Conservation (phyloP, 35 echinoderm and acorn worm species). For the Holothuria glaberrima region DNA sequence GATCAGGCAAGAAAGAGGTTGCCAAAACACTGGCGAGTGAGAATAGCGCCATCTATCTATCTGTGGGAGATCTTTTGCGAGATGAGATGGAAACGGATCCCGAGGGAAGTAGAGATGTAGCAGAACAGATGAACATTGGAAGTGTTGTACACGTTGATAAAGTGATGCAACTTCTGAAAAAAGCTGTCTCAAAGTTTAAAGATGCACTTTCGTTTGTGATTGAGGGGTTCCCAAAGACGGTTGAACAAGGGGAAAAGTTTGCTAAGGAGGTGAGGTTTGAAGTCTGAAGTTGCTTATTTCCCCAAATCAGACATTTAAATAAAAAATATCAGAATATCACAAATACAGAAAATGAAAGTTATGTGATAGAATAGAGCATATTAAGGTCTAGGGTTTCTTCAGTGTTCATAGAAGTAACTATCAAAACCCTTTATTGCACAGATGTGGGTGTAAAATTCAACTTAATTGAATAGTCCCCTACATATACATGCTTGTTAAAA, state of each 20-base stretch:
- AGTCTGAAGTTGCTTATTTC: too few relatives aligned
- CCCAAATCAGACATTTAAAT: too few relatives aligned
- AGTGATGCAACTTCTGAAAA: conserved; percentile 31
- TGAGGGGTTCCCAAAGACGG: conserved; percentile 82
- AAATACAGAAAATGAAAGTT: too few relatives aligned
- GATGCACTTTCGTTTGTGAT: conserved; percentile 67
- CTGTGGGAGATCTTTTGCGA: conserved; percentile 62
- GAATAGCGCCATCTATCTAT: conserved; percentile 59
- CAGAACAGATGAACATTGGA: conserved; percentile 41
- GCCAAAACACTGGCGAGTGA: conserved; percentile 68
- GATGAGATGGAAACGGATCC: conserved; percentile 28
- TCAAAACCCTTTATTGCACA: too few relatives aligned
- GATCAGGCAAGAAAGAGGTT: conserved; percentile 88
- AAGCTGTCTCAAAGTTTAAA: conserved; percentile 29
- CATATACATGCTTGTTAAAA: too few relatives aligned
- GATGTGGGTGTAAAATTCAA: too few relatives aligned
- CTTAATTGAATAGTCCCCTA: too few relatives aligned
- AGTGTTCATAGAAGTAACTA: too few relatives aligned
- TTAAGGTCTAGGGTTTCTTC: too few relatives aligned
- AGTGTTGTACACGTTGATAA: conserved; percentile 42
- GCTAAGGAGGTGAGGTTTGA: conserved; percentile 49
- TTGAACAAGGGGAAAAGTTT: conserved; percentile 69
- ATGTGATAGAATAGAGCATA: too few relatives aligned
- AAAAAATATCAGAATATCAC: too few relatives aligned
- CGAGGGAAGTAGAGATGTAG: conserved; percentile 44